Evolutionary conservation across 2,888 invertebrate species (phyloP).

Genomic region (Sphinx pinastri): DNA sequence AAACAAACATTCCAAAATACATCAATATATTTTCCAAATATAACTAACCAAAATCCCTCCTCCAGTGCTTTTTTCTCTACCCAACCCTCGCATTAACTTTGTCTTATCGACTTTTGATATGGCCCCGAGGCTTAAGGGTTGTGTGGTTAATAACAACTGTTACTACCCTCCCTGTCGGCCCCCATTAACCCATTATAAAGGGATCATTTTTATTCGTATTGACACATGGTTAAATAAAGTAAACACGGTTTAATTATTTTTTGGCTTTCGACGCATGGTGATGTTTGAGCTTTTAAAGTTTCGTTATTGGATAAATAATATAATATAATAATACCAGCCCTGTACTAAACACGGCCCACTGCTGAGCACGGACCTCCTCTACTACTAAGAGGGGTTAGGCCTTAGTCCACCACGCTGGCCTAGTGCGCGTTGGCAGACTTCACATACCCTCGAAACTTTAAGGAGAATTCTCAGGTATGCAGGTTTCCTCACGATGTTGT

Average conservation of each 20-base stretch:
- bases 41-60: neutral
- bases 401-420: too few relatives aligned
- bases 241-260: neutral
- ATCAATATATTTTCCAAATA: neutral
- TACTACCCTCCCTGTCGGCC: conserved; percentile 35
- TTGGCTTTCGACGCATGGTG: neutral
- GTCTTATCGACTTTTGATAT: conserved; percentile 52
- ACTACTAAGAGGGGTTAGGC: too few relatives aligned
- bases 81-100: conserved; percentile 44
- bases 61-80: conserved; percentile 15
- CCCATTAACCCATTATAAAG: conserved; percentile 20
- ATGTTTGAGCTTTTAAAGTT: neutral
- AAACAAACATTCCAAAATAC: too few relatives aligned
- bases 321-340: too few relatives aligned
- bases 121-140: conserved; percentile 51
- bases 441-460: too few relatives aligned
- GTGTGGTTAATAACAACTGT: conserved; percentile 47
- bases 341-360: too few relatives aligned
- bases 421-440: too few relatives aligned
- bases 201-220: conserved; percentile 25
- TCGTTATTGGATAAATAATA: too few relatives aligned
- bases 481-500: too few relatives aligned
- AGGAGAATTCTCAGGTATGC: too few relatives aligned
- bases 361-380: too few relatives aligned
- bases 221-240: conserved; percentile 36